Conservation (phyloP, 2,113 vertebrate species). For the Oreochromis aureus region DNA sequence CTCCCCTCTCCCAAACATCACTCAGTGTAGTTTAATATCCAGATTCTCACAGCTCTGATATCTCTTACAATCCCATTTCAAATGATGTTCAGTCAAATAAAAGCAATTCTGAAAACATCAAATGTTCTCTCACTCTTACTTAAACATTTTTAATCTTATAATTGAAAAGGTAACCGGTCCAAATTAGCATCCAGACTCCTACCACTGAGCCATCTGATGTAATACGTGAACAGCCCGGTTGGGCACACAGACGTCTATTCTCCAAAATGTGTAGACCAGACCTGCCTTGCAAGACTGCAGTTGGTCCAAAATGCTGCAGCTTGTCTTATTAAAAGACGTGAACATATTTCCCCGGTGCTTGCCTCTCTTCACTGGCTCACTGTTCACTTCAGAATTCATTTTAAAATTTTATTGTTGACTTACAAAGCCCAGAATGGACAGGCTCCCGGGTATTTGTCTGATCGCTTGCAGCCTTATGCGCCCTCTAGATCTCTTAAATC, state of each 20-base stretch:
- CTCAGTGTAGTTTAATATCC: background rate
- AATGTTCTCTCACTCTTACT: background rate
- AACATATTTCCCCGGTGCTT: background rate
- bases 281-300: background rate
- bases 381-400: background rate
- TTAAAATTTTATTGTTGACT: background rate
- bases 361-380: background rate
- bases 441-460: accelerated
- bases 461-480: accelerated
- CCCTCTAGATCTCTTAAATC: background rate
- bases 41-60: background rate
- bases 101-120: background rate
- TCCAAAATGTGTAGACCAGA: background rate
- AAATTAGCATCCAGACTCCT: background rate
- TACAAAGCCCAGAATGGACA: background rate
- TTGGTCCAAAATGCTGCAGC: background rate
- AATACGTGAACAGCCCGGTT: background rate
- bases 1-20: background rate
- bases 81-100: background rate
- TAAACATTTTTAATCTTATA: background rate
- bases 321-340: background rate
- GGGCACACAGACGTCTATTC: background rate
- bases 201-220: background rate
- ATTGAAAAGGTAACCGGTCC: background rate
- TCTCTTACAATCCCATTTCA: background rate